Base-by-base conservation (phyloP, 2,888 invertebrate species). In the Entomobrya multifasciata region DNA sequence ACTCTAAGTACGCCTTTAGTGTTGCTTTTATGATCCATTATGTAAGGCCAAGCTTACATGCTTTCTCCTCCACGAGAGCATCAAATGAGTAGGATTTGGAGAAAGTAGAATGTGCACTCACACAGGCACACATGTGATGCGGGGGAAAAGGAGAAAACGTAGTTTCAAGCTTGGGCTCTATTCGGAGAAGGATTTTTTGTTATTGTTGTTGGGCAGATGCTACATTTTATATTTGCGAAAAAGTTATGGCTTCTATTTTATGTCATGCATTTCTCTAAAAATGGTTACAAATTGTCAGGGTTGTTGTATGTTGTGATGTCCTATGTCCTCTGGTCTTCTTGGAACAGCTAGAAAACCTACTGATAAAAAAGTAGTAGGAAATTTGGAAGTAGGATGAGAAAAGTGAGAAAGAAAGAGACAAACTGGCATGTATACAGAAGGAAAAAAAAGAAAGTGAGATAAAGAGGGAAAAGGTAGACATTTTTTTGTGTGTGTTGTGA, bases 131-230 rank as follows among this genome's bases (percentile, higher is more conserved):
- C 25, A 25, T 47, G 41, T 41, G 30, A 62, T 30, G 25, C 70
- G 52, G 70, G 72, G 60, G 62, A 49, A 49, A 36, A 67, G 36
- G 36, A 8, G 8, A 36, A 36, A 36, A 36, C 8, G 36, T 36
- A 36, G 4, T 6, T 36, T 36, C 8, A 8, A 36, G 36, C 36
- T 36, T n/a, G n/a, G n/a, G 36, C 36, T 6, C 36, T 36, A 36
- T 8, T 36, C 25, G 22, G 15, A 22, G 25, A 2, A 76, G 80
- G 86, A 86, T n/a, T n/a, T n/a, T n/a, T 86, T 74, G 80, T 80
- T 86, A 80, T 74, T 86, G 86, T 86, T 86, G 84, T 79, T 86
- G 87, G 87, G 87, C 87, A 87, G 80, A 87, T 77, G 87, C 87
- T 82, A 87, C 82, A 82, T 77, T 87, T 87, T 87, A 82, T 87